These are phyloP conservation scores for Drosophila formosana DNA, from an alignment of 2,888 invertebrate genomes.

Conservation along the genomic window DNA sequence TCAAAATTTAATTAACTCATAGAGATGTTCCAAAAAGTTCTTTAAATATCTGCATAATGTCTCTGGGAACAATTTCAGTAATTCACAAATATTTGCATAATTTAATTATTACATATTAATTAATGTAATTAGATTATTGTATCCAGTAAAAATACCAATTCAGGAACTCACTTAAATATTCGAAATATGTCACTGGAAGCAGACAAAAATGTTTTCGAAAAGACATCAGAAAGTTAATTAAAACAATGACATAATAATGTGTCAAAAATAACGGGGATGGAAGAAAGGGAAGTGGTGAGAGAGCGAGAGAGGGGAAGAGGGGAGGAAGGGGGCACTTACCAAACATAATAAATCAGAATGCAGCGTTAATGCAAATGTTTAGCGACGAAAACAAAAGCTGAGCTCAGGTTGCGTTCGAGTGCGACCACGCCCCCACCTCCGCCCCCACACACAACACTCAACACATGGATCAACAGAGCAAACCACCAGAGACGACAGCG, in stretches of 20 bases:
- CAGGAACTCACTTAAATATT: neutral
- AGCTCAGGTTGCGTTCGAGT: conserved; percentile 21
- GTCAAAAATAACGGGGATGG: neutral
- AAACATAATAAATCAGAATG: conserved; percentile 13
- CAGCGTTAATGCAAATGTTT: conserved; percentile 20
- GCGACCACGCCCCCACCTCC: conserved; percentile 1
- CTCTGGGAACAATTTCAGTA: no score
- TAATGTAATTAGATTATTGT: no score
- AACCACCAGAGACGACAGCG: conserved; percentile 15
- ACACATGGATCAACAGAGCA: conserved; percentile 5
- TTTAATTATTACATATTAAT: no score
- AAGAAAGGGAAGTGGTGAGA: neutral
- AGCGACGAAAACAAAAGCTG: conserved; percentile 25
- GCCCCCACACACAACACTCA: no score
- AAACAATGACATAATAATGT: conserved; percentile 13
- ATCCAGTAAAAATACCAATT: neutral
- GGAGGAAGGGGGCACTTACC: conserved; percentile 2
- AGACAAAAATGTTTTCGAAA: neutral
- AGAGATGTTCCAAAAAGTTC: no score
- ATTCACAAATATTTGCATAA: no score
- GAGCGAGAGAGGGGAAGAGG: neutral
- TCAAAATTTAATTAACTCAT: no score
- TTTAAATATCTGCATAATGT: no score
- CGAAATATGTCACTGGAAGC: neutral
- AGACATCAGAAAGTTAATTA: conserved; percentile 4